Evolutionary conservation across 2,797 vertebrate genomes (phyloP).

Genomic region (Rhinatrema bivittatum): DNA sequence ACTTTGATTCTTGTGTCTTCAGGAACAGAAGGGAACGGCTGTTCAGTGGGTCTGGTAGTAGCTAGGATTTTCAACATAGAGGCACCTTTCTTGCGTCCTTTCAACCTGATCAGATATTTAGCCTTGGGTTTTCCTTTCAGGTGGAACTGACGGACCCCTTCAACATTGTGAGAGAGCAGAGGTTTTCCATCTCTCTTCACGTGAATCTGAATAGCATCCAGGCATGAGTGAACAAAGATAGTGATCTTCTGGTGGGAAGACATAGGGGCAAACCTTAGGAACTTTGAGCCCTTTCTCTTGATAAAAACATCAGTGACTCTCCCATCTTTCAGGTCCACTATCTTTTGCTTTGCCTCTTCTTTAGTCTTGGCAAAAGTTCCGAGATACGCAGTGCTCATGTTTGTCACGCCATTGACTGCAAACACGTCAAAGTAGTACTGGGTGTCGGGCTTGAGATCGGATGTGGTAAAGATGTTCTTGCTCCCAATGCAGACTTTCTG

Average conservation of each 20-base stretch:
- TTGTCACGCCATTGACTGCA: slow-evolving; percentile 77
- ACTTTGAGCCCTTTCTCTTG: slow-evolving; percentile 84
- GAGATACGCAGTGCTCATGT: slow-evolving; percentile 88
- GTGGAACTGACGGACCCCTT: slow-evolving; percentile 87
- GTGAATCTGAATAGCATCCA: slow-evolving; percentile 84
- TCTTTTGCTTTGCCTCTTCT: slow-evolving; percentile 90
- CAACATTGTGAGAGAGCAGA: slow-evolving; percentile 82
- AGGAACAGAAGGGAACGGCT: slow-evolving; percentile 85
- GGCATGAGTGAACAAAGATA: slow-evolving; percentile 82
- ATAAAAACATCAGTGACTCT: slow-evolving; percentile 87
- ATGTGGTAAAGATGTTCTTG: slow-evolving; percentile 92
- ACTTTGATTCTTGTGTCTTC: slow-evolving; percentile 93
- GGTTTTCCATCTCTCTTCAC: slow-evolving; percentile 87
- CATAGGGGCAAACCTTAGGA: slow-evolving; percentile 84
- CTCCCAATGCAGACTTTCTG: slow-evolving; percentile 87
- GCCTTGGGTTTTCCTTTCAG: slow-evolving; percentile 90
- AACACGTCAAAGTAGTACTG: slow-evolving; percentile 98
- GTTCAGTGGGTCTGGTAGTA: slow-evolving; percentile 81
- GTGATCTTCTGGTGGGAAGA: slow-evolving; percentile 91
- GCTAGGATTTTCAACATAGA: slow-evolving; percentile 85
- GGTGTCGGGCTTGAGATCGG: slow-evolving; percentile 85
- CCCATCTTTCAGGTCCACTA: slow-evolving; percentile 84
- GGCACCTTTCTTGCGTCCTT: slow-evolving; percentile 84
- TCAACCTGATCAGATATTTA: slow-evolving; percentile 84
- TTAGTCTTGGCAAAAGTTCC: slow-evolving; percentile 94